Conservation (phyloP, 2,888 invertebrate species). For the Dryococelus australis region DNA sequence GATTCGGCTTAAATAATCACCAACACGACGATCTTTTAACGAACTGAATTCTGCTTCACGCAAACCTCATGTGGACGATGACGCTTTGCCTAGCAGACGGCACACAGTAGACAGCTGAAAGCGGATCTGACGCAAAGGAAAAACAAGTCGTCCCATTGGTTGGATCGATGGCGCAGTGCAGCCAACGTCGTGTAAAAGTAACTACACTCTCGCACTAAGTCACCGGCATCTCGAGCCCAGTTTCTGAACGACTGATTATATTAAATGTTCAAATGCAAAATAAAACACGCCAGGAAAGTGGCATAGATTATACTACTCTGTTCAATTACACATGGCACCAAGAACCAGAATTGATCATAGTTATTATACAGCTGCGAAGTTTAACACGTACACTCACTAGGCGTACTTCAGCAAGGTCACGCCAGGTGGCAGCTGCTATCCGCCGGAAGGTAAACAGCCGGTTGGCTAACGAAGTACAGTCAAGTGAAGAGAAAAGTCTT, state of each 20-base stretch:
- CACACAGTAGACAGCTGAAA: slow-evolving; percentile 37
- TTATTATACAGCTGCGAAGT: too few species aligned
- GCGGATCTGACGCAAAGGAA: slow-evolving; percentile 38
- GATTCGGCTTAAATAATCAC: background rate
- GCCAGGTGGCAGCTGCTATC: slow-evolving; percentile 30
- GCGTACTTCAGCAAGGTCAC: slow-evolving; percentile 26
- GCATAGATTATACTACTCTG: too few species aligned
- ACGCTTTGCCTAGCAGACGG: slow-evolving; percentile 39
- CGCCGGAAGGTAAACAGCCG: slow-evolving; percentile 1
- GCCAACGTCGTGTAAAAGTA: slow-evolving; percentile 28
- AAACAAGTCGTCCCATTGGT: slow-evolving; percentile 36
- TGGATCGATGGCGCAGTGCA: slow-evolving; percentile 34
- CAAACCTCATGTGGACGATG: slow-evolving; percentile 20
- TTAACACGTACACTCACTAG: too few species aligned
- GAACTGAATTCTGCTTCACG: background rate
- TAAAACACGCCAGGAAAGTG: too few species aligned
- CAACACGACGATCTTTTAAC: background rate
- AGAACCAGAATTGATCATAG: too few species aligned
- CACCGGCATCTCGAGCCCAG: background rate
- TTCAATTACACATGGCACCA: too few species aligned
- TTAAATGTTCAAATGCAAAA: too few species aligned
- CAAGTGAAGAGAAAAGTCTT: background rate
- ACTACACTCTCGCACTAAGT: background rate
- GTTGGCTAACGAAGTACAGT: slow-evolving; percentile 25
- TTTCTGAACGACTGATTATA: background rate